Evolutionary conservation across 2,888 invertebrate species (phyloP).

Genomic region (Keiferia lycopersicella): DNA sequence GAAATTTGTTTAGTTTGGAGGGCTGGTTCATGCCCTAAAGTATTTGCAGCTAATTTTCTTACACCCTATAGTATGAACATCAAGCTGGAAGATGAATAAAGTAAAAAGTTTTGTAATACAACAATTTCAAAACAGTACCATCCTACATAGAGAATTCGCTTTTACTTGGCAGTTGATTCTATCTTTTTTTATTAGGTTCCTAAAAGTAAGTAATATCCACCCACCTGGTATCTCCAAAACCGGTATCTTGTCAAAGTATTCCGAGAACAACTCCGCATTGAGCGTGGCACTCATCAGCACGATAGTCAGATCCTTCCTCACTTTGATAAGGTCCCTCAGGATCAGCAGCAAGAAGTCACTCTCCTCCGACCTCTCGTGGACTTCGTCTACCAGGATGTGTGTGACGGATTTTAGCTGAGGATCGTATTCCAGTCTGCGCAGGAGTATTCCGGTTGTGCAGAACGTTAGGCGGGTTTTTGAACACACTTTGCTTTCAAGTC

Average conservation of each 20-base stretch:
- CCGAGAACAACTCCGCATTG: slow-evolving; percentile 91
- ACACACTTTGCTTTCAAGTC: slow-evolving; percentile 89
- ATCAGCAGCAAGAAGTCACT: slow-evolving; percentile 94
- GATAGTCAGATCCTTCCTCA: slow-evolving; percentile 88
- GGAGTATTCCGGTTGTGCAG: slow-evolving; percentile 95
- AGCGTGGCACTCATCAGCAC: slow-evolving; percentile 97
- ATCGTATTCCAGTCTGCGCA: slow-evolving; percentile 91
- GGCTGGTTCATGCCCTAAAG: too few relatives aligned
- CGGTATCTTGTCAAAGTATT: slow-evolving; percentile 91
- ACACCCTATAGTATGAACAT: too few relatives aligned
- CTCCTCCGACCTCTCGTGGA: slow-evolving; percentile 95
- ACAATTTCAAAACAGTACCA: too few relatives aligned
- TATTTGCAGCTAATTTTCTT: too few relatives aligned
- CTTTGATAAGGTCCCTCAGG: slow-evolving; percentile 86
- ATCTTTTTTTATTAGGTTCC: too few relatives aligned
- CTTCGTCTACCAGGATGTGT: slow-evolving; percentile 94
- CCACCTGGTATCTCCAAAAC: slow-evolving; percentile 89
- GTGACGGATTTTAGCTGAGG: slow-evolving; percentile 88
- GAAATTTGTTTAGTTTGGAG: too few relatives aligned
- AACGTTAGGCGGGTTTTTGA: slow-evolving; percentile 91
- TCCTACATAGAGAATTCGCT: too few relatives aligned
- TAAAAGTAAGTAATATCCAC: too few relatives aligned
- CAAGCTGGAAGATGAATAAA: too few relatives aligned
- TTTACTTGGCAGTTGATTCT: too few relatives aligned
- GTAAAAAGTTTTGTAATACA: too few relatives aligned